Base-by-base conservation (phyloP, 2,797 vertebrate genomes). In the Enteromius radiatus region DNA sequence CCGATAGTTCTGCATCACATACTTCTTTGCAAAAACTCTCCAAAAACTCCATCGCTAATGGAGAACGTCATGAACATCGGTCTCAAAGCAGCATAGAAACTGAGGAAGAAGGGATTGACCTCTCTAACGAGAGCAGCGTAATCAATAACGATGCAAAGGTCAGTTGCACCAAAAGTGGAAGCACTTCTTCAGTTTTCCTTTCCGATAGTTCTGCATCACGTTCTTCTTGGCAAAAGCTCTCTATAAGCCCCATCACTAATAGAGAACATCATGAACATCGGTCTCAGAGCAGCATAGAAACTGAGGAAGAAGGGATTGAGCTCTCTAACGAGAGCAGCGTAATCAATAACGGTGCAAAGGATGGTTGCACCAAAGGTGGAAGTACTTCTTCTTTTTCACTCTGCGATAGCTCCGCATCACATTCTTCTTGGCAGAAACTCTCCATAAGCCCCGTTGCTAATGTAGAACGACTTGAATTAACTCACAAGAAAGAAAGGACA, bases 1-100 rank as follows among this genome's bases (percentile, higher is more conserved):
- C 3, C 3, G 63, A 56, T 67, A 96, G 93, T 89, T 91, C 88
- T 3, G 81, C 87, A 61, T 91, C 93, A 0, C 77, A 91, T 6
- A 95, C 94, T 0, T 95, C 93, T 3, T 96, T 96, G 95, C 94
- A 92, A 83, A 94, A 92, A 71, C 76, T 96, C 10, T 87, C 92
- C 12, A 8, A 64, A 36, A 91, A 63, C 91, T 17, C 89, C 88
- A 21, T 54, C 83, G 0, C 89, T 38, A 21, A 75, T 56, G 28
- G 1, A 14, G 80, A 28, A 91, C 78, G 36, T 87, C 92, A 26
- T 5, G 52, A 61, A 2, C 56, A 26, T 26, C 63, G 21, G 17
- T 33, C 63, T 65, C 31, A 65, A 15, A 33, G 28, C 19, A 17
- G 43, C 52, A 83, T 73, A 23, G 70, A 80, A 54, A 56, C 54